These are phyloP conservation scores for Drosophila quinaria DNA, from an alignment of 2,888 invertebrate genomes.

Conservation along the genomic window DNA sequence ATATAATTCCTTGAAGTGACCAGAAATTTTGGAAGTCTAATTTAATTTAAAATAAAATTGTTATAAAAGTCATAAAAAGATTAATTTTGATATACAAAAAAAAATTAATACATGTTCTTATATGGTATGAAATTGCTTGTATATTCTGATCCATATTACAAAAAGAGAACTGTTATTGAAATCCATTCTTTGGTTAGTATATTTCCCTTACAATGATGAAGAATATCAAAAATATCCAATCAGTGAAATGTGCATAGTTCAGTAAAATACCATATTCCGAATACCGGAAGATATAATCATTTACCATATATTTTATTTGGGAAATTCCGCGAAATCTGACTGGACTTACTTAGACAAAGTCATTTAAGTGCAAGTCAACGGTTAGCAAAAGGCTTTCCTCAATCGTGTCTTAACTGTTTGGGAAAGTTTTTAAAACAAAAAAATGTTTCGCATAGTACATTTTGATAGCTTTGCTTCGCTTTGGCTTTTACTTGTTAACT, in stretches of 20 bases:
- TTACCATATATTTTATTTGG: background rate
- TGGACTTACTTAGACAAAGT: conserved; percentile 9
- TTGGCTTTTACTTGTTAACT: conserved; percentile 25
- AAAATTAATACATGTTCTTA: no score
- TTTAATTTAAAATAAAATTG: no score
- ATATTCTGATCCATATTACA: no score
- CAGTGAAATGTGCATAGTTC: no score
- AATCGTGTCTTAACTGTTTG: conserved; percentile 34
- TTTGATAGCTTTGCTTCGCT: conserved; percentile 44
- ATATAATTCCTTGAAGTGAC: no score
- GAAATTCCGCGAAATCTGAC: background rate
- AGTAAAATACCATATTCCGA: background rate
- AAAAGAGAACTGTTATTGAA: no score
- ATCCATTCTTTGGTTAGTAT: no score
- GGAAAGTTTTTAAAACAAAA: conserved; percentile 26
- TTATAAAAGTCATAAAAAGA: no score
- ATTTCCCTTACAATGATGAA: no score
- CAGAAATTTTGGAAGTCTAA: no score
- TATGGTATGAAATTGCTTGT: no score
- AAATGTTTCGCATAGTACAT: conserved; percentile 24
- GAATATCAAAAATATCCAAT: no score
- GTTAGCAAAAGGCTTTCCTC: conserved; percentile 14
- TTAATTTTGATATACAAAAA: background rate
- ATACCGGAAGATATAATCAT: background rate
- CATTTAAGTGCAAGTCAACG: conserved; percentile 35